Evolutionary conservation across 2,797 vertebrate species (phyloP).

Genomic region (Ptychobarbus kaznakovi): DNA sequence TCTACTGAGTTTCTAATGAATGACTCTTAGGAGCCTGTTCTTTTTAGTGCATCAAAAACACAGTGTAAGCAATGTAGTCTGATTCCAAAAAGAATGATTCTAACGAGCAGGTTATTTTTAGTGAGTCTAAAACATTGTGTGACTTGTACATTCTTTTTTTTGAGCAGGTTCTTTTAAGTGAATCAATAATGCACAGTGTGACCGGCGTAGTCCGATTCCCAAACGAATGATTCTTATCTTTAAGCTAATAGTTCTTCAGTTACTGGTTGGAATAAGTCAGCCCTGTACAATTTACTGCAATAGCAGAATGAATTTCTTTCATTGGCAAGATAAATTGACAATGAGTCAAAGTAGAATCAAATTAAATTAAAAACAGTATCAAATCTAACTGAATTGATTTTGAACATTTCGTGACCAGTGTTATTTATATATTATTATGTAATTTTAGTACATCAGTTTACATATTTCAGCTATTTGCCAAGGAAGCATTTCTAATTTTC

Average conservation of each 20-base stretch:
- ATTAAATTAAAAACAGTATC: neutral
- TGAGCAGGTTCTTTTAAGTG: neutral
- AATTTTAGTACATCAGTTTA: neutral
- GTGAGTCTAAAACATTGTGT: too few relatives aligned
- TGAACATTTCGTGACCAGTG: neutral
- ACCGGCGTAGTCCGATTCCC: neutral
- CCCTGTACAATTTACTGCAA: neutral
- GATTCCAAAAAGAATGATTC: neutral
- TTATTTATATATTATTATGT: neutral
- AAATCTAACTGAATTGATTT: neutral
- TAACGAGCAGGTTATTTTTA: neutral
- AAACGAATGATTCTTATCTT: neutral
- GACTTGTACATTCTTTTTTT: too few relatives aligned
- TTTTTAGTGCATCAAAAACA: neutral
- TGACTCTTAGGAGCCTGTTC: too few relatives aligned
- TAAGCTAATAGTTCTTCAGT: neutral
- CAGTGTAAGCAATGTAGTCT: neutral
- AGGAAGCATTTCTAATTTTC: neutral
- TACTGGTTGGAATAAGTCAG: neutral
- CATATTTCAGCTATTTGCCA: neutral
- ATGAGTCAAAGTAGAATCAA: neutral
- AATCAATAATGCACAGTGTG: neutral
- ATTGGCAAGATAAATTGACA: neutral
- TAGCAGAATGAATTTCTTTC: neutral
- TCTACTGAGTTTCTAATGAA: neutral